Conservation (phyloP, 2,113 vertebrate species). For the Carassius carassius region DNA sequence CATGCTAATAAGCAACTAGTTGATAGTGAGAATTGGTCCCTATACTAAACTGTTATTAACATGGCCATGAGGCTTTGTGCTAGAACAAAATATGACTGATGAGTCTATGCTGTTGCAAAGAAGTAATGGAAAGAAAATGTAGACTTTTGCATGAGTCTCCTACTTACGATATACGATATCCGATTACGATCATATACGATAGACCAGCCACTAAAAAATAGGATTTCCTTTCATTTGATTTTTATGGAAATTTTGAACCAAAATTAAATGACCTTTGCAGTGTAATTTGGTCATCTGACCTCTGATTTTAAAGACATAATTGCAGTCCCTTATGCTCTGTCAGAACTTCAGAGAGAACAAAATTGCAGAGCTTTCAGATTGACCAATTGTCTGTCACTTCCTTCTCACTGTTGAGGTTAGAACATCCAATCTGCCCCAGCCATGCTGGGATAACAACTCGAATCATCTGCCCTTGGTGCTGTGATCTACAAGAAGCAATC, state of each 20-base stretch:
- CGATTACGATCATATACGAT: too few relatives aligned
- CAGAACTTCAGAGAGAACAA: conserved; percentile 12
- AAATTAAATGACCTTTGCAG: background rate
- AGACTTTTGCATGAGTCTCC: background rate
- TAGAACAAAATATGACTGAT: background rate
- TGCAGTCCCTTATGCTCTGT: background rate
- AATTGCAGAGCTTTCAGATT: background rate
- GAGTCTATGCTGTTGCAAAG: background rate
- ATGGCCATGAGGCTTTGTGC: background rate
- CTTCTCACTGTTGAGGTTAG: conserved; percentile 6
- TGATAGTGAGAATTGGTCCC: too few relatives aligned
- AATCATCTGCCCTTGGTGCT: background rate
- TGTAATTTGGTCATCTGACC: background rate
- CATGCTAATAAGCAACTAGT: too few relatives aligned
- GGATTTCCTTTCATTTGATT: background rate
- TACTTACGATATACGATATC: too few relatives aligned
- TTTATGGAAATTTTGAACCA: background rate
- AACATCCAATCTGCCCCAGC: conserved; percentile 16
- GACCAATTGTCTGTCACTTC: background rate
- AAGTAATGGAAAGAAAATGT: background rate
- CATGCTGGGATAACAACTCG: conserved; percentile 12
- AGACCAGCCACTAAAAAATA: background rate
- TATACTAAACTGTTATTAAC: background rate
- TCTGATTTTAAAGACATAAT: conserved; percentile 1
- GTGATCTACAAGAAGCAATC: conserved; percentile 15